Base-by-base conservation (phyloP, 2,888 invertebrate genomes). In the Sinentomon sp. region DNA sequence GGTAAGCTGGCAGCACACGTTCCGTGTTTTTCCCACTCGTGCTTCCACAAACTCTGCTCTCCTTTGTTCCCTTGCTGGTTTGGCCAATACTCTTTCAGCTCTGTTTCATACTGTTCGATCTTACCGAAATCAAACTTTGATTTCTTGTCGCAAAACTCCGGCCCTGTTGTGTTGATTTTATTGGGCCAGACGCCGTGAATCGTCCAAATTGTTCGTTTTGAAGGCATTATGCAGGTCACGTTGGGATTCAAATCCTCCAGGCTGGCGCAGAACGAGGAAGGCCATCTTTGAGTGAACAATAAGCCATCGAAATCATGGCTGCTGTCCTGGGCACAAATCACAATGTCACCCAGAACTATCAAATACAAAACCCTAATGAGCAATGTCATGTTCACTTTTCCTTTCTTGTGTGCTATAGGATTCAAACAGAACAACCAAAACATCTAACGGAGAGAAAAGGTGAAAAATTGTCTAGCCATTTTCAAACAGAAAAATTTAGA, bases 141-240 rank as follows among this genome's bases (percentile, higher is more conserved):
- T 0, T 68, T 59, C 5, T 56, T 60, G 43, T 77, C 71, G 46
- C 78, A 80, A 48, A 63, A 74, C 5, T 49, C 50, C 1, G 78
- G 78, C 0, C 73, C 75, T 2, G 61, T 50, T 2, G 61, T 63
- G 2, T 68, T 64, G 1, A 59, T 50, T 47, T 68, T 66, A 1
- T 73, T 68, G 0, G 80, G 80, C 80, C 53, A 80, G 23, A 78
- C 58, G 2, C 78, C 78, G 46, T 80, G 78, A 20, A 80, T 63
- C 1, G 69, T 66, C 78, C 78, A 80, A 3, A 64, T 54, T 32
- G 64, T 59, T 10, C 53, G 55, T 29, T 60, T 55, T 2, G 50
- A 50, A 3, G 74, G 75, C 42, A 75, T 50, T 1, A 53, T 49
- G 46, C 78, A 80, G 2, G 59, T 55, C 43, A 72, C 65, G 0